Evolutionary conservation across 2,888 invertebrate species (phyloP).

Genomic region (Ophioninae sp.): DNA sequence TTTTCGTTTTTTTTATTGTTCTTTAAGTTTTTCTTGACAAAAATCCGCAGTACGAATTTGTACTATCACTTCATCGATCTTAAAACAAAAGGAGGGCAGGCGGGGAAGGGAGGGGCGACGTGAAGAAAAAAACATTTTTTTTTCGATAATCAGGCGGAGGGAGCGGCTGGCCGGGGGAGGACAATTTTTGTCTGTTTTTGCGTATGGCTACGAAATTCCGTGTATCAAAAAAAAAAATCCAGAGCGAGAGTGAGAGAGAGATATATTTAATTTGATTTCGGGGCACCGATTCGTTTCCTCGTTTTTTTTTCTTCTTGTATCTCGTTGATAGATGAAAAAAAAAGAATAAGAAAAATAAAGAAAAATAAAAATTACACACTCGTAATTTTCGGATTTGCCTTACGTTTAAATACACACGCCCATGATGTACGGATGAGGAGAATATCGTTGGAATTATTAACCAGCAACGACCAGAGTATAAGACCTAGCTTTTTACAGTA

Average conservation of each 20-base stretch:
- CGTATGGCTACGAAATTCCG: neutral
- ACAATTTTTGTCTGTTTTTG: neutral
- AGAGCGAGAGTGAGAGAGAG: constrained; percentile 36
- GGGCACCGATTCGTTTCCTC: neutral
- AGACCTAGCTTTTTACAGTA: constrained; percentile 72
- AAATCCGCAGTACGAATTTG: constrained; percentile 54
- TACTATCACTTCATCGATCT: constrained; percentile 47
- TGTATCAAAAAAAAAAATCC: neutral
- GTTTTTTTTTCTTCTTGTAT: no score
- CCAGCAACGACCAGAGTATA: constrained; percentile 78
- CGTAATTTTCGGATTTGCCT: constrained; percentile 13
- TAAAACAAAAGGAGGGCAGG: constrained; percentile 29
- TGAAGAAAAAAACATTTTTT: neutral
- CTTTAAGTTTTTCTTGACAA: constrained; percentile 31
- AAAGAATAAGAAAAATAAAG: no score
- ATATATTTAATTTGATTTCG: constrained; percentile 6
- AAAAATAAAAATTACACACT: constrained; percentile 17
- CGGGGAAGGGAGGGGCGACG: neutral
- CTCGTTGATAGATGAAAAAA: neutral
- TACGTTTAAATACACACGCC: constrained; percentile 36
- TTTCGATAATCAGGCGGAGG: neutral
- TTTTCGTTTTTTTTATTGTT: neutral
- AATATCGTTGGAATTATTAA: constrained; percentile 65
- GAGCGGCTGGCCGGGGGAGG: no score
- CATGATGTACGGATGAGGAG: constrained; percentile 56